A percentile compares a stretch with the other conserved stretches of the same genome.
Conservation (phyloP, 2,888 invertebrate genomes). For the Lithophane ornitopus region DNA sequence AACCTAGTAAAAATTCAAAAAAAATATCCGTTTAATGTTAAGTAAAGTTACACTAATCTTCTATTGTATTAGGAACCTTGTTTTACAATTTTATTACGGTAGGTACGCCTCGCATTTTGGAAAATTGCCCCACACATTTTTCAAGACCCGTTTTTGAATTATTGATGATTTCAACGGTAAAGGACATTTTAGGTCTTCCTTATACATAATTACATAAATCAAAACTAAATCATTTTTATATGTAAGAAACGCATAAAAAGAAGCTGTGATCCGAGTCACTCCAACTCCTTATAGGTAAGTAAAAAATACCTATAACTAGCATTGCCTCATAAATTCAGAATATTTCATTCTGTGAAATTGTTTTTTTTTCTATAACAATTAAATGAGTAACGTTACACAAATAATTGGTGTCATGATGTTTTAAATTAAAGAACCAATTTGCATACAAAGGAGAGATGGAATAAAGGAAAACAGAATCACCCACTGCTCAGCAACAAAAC, state of each 20-base stretch:
- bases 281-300: background rate
- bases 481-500: background rate
- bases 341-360: background rate
- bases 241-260: background rate
- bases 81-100: background rate
- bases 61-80: background rate
- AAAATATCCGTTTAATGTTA: background rate
- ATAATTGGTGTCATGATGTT: constrained; percentile 24
- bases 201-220: background rate
- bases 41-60: background rate
- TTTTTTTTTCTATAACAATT: background rate
- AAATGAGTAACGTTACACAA: background rate
- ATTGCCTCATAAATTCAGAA: background rate
- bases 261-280: background rate
- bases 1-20: background rate
- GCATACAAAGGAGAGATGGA: constrained; percentile 34
- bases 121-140: background rate
- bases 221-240: background rate
- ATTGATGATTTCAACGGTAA: background rate
- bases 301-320: background rate
- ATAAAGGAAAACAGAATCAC: constrained; percentile 18
- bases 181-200: background rate
- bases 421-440: constrained; percentile 21
- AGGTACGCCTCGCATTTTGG: background rate
- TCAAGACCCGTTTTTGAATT: background rate